A percentile compares a stretch with the other conserved stretches of the same genome.
These are phyloP conservation scores for Porphyrio hochstetteri DNA, from an alignment of 2,113 vertebrate genomes.

Conservation along the genomic window DNA sequence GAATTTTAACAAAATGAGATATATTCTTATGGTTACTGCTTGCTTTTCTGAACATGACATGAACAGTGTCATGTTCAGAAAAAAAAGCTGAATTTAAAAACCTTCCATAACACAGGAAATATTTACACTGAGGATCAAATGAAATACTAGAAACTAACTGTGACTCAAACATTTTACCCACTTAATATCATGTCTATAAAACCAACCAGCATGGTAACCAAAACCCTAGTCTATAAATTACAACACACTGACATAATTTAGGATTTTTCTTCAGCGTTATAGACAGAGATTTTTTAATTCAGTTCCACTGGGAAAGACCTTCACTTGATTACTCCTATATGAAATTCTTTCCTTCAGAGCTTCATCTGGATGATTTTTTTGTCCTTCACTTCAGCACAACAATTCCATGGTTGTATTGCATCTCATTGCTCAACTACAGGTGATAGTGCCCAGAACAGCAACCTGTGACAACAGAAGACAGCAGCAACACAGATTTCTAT, in stretches of 20 bases:
- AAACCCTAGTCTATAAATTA: background rate
- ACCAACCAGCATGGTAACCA: background rate
- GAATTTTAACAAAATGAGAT: background rate
- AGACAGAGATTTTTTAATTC: background rate
- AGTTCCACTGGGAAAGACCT: background rate
- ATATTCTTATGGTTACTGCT: background rate
- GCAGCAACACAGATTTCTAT: background rate
- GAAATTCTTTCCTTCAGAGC: background rate
- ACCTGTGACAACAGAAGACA: background rate
- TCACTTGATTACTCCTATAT: background rate
- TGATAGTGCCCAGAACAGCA: background rate
- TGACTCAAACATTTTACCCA: background rate
- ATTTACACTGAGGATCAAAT: background rate
- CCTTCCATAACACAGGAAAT: background rate
- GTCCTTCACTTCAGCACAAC: background rate
- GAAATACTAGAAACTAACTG: background rate
- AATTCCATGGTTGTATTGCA: background rate
- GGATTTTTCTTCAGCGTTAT: background rate
- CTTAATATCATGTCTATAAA: background rate
- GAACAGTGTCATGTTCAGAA: background rate
- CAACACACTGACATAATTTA: background rate
- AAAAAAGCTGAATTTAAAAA: background rate
- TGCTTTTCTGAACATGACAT: background rate
- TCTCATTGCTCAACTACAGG: background rate
- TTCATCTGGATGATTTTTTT: background rate